Percentiles rank a stretch among this genome's conserved stretches.
Conservation (phyloP, 2,888 invertebrate genomes). For the Hypena proboscidalis region DNA sequence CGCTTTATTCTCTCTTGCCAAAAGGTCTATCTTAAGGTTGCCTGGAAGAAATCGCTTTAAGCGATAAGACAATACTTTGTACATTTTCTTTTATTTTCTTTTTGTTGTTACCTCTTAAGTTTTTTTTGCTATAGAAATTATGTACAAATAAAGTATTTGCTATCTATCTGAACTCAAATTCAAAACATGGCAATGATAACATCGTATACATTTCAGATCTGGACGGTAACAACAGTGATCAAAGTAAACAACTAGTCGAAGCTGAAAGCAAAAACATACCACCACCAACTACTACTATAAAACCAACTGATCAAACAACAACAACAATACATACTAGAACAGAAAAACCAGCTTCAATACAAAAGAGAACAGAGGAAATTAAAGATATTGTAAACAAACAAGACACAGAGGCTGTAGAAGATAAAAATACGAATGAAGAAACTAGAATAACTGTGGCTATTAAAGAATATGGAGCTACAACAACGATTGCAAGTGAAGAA, state of each 20-base stretch:
- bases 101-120: too few species aligned
- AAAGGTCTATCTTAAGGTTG: too few species aligned
- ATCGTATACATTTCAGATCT: slow-evolving; percentile 60
- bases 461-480: neutral
- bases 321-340: slow-evolving; percentile 1
- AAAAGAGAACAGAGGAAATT: neutral
- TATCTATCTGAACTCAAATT: neutral
- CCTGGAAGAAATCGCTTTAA: too few species aligned
- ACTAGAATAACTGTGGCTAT: neutral
- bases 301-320: slow-evolving; percentile 1
- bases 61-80: too few species aligned
- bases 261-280: slow-evolving; percentile 10
- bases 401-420: neutral
- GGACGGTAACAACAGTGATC: slow-evolving; percentile 63
- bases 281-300: neutral
- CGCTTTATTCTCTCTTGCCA: too few species aligned
- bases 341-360: neutral
- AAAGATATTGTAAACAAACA: neutral
- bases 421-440: neutral
- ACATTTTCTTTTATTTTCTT: too few species aligned
- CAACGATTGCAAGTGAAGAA: neutral
- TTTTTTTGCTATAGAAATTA: too few species aligned
- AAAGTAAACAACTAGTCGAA: slow-evolving; percentile 24
- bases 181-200: neutral
- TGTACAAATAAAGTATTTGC: neutral